These are phyloP conservation scores for Actinemys pallida DNA, from an alignment of 2,113 vertebrate genomes.

Conservation along the genomic window DNA sequence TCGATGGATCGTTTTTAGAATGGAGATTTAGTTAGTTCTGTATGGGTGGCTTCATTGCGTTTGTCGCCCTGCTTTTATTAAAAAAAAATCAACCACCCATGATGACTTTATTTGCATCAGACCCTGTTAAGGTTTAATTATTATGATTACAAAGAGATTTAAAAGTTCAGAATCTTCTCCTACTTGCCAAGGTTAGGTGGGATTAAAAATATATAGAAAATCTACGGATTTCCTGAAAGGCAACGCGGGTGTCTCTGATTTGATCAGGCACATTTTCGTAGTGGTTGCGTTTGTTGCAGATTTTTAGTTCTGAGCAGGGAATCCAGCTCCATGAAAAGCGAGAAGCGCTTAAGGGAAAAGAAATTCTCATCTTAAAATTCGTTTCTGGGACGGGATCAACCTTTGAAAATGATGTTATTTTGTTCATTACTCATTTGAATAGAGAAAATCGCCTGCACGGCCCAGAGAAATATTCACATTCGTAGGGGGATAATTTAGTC, in stretches of 20 bases:
- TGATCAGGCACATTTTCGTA: background rate
- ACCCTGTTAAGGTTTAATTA: background rate
- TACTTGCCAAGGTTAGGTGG: background rate
- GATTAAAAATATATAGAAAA: no score
- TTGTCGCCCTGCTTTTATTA: background rate
- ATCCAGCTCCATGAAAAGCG: background rate
- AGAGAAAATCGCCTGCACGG: background rate
- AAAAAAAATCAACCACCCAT: no score
- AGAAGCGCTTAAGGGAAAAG: background rate
- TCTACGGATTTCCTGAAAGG: background rate
- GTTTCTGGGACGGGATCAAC: background rate
- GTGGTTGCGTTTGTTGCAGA: background rate
- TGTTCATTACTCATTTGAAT: background rate
- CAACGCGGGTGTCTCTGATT: background rate
- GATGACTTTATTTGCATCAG: background rate
- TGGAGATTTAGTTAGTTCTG: background rate
- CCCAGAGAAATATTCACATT: background rate
- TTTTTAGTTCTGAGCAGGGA: background rate
- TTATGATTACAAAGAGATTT: background rate
- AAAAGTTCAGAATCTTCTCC: background rate
- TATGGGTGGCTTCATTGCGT: background rate
- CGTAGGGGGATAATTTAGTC: background rate
- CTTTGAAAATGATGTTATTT: background rate
- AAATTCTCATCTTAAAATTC: background rate
- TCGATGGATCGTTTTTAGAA: no score